Base-by-base conservation (phyloP, 2,888 invertebrate species). In the Clunio marinus region DNA sequence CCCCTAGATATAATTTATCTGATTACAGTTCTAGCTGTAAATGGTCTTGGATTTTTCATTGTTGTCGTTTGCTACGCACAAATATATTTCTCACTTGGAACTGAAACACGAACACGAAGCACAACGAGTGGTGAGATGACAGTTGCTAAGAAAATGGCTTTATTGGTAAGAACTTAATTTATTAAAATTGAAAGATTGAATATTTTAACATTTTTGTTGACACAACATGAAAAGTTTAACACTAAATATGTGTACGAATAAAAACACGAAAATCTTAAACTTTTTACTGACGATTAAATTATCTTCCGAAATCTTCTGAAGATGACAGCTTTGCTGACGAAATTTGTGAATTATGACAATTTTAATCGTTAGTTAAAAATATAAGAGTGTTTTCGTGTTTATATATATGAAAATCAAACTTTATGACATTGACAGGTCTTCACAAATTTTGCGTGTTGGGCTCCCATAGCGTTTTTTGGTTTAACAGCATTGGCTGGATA, bases 391-490 rank as follows among this genome's bases (percentile, higher is more conserved):
- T 51, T 2, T 51, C n/a, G 10, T 24, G 8, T 20, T 22, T 55
- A 27, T 25, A 5, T 25, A 27, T 17, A 17, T 20, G 2, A 20
- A 22, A 2, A 51, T 4, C 8, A 4, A 51, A 4, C 17, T 57
- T 24, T 27, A 3, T 15, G 5, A 25, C 24, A 7, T 13, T 41
- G 59, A 68, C 66, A 80, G 79, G 80, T 84, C 2, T 90, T 91
- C 72, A 92, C 93, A 0, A 89, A 95, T 77, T 86, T 93, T 73
- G 84, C 87, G 0, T 91, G 90, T 73, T 89, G 88, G 85, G 90
- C 93, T 8, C 95, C 95, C 0, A 92, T 94, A 7, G 89, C 93
- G 0, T 93, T 95, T 75, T 92, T 93, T 74, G 90, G 91, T 0
- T 81, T 93, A 3, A 93, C 93, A 0, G 94, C 95, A 0, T 80